A percentile compares a stretch with the other conserved stretches of the same genome.
Conservation (phyloP, 2,888 invertebrate genomes). For the Cremastinae sp. region DNA sequence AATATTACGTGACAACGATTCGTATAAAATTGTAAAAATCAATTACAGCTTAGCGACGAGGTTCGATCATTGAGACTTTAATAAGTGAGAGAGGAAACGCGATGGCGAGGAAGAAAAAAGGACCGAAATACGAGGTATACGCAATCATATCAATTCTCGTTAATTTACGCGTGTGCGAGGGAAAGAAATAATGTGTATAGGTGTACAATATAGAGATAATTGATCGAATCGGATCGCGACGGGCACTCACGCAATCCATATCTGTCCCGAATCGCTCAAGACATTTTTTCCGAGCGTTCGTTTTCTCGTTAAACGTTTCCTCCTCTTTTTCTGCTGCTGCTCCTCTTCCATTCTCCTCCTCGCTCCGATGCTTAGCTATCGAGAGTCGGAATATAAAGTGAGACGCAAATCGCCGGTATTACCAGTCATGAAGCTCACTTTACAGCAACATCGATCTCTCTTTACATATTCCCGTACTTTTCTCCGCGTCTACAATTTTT, state of each 20-base stretch:
- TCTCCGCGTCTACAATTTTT: neutral
- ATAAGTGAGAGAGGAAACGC: neutral
- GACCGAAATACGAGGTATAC: neutral
- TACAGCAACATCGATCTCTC: neutral
- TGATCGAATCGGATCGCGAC: slow-evolving; percentile 37
- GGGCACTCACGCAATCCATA: slow-evolving; percentile 41
- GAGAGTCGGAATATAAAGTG: slow-evolving; percentile 46
- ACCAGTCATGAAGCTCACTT: slow-evolving; percentile 21
- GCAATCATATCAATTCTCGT: slow-evolving; percentile 32
- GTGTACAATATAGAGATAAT: slow-evolving; percentile 26
- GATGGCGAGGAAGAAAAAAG: slow-evolving; percentile 12
- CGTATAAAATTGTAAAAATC: slow-evolving; percentile 11
- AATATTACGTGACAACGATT: slow-evolving; percentile 9
- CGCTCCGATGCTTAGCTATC: slow-evolving; percentile 20
- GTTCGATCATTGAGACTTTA: no score
- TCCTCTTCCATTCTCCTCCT: neutral
- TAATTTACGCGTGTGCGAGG: slow-evolving; percentile 13
- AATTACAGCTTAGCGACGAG: slow-evolving; percentile 4
- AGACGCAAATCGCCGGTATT: slow-evolving; percentile 40
- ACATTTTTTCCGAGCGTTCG: slow-evolving; percentile 2
- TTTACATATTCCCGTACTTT: neutral
- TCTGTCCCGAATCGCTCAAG: slow-evolving; percentile 40
- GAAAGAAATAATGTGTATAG: slow-evolving; percentile 8
- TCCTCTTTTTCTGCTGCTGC: no score
- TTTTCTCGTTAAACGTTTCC: slow-evolving; percentile 20